Base-by-base conservation (phyloP, 2,888 invertebrate genomes). In the Hirtodrosophila cameraria region DNA sequence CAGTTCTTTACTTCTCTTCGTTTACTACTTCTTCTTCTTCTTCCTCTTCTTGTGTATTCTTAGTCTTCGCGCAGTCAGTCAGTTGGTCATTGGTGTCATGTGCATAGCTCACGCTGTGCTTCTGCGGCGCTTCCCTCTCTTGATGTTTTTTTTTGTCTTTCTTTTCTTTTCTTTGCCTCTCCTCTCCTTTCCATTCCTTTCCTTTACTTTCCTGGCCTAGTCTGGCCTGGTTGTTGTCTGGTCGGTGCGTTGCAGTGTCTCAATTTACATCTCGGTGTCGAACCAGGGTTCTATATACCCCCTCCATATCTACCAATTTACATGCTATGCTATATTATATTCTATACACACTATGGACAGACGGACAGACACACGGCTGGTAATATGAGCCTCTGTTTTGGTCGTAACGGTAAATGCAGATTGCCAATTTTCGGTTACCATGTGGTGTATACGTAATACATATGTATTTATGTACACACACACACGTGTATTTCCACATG, bases 11-110 rank as follows among this genome's bases (percentile, higher is more conserved):
- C 27, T 27, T 9, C 8, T 42, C 16, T 5, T 15, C 38, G 18
- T 3, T 7, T 36, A 39, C 16, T 45, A 5, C n/a, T 27, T 9
- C 30, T 30, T 11, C 18, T 36, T 9, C 30, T 28, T 31, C 13
- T 6, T 46, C 31, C 36, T 52, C 9, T 23, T 39, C 35, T 53
- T 45, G 13, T 61, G 18, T 63, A 25, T 62, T 62, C 46, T 35
- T 43, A 27, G 54, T 65, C 46, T 61, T 46, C 42, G 59, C 53
- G 15, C 75, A 87, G 77, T 87, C 88, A 88, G 88, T 88, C 89
- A 88, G 88, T 88, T 88, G 89, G 89, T 88, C 89, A 89, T 87
- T 83, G 83, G 88, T 81, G 76, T 81, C 82, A 79, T 76, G 73
- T 65, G 64, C 71, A 69, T 77, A 55, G 63, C 63, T 63, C 54